Percentiles rank a stretch among this genome's conserved stretches.
These are phyloP conservation scores for Notolabrus celidotus DNA, from an alignment of 2,797 vertebrate species.

Conservation along the genomic window DNA sequence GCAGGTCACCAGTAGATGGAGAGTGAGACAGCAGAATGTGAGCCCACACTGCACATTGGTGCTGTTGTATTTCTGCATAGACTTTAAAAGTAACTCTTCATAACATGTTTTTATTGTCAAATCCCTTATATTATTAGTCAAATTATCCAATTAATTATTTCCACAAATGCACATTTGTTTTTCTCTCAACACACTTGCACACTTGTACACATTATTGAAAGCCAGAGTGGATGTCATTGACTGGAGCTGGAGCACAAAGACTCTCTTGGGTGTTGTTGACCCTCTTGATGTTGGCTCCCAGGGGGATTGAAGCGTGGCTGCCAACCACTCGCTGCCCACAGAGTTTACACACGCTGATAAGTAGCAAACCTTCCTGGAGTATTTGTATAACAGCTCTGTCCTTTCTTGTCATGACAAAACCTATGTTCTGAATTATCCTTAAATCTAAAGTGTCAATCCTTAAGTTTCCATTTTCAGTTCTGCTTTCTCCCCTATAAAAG, in stretches of 20 bases:
- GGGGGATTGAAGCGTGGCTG: conserved; percentile 63
- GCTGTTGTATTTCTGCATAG: background rate
- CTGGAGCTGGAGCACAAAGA: conserved; percentile 36
- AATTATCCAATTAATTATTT: conserved; percentile 4
- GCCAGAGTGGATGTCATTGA: conserved; percentile 41
- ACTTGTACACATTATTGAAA: conserved; percentile 21
- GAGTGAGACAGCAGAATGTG: conserved; percentile 67
- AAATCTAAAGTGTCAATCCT: background rate
- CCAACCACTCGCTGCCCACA: conserved; percentile 37
- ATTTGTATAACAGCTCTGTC: background rate
- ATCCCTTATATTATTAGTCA: background rate
- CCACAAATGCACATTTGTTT: conserved; percentile 10
- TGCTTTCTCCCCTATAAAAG: too few relatives aligned
- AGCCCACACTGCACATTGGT: conserved; percentile 5
- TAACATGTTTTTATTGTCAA: conserved; percentile 5
- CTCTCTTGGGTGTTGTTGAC: conserved; percentile 73
- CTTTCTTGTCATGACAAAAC: background rate
- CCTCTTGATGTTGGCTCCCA: conserved; percentile 62
- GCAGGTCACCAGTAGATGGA: conserved; percentile 80
- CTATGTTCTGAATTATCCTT: too few relatives aligned
- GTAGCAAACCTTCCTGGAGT: conserved; percentile 22
- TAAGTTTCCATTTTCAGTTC: too few relatives aligned
- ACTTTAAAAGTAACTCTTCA: background rate
- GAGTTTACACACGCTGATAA: conserved; percentile 31
- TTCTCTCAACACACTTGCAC: background rate